A percentile compares a stretch with the other conserved stretches of the same genome.
phyloP scores from a whole-genome alignment of 1,140 invertebrate genomes.

The Eumaeus atala region DNA sequence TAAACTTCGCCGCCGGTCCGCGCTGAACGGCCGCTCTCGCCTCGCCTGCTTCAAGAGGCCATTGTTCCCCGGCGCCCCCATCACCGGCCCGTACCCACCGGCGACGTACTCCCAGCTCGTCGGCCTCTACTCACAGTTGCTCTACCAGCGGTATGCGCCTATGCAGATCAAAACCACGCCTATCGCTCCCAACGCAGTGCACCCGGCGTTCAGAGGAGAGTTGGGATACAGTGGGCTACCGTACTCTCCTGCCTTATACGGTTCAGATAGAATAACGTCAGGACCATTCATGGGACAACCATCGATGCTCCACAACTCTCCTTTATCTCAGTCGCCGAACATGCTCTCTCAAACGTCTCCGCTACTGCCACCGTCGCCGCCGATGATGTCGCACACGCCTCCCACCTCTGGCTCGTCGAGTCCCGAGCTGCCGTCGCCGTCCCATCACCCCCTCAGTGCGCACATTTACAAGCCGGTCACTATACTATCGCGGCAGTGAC shows the following conservation, averaged over 20 bases:
- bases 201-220: slow-evolving; percentile 54
- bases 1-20: slow-evolving; percentile 91
- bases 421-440: slow-evolving; percentile 49
- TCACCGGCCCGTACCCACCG: slow-evolving; percentile 70
- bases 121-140: slow-evolving; percentile 59
- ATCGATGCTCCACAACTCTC: slow-evolving; percentile 6
- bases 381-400: slow-evolving; percentile 44
- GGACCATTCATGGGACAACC: slow-evolving; percentile 34
- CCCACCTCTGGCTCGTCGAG: slow-evolving; percentile 52
- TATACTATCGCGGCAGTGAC: slow-evolving; percentile 57
- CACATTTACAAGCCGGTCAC: slow-evolving; percentile 66
- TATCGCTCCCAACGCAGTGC: slow-evolving; percentile 46
- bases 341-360: slow-evolving; percentile 39
- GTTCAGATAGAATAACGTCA: slow-evolving; percentile 39
- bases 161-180: slow-evolving; percentile 59
- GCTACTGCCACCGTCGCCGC: slow-evolving; percentile 42
- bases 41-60: slow-evolving; percentile 90
- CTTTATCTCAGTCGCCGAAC: slow-evolving; percentile 31
- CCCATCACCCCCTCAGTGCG: slow-evolving; percentile 53
- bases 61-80: slow-evolving; percentile 70
- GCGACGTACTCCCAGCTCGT: slow-evolving; percentile 59
- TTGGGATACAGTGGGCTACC: slow-evolving; percentile 41
- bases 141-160: slow-evolving; percentile 71
- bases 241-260: slow-evolving; percentile 48
- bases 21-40: slow-evolving; percentile 86